These are phyloP conservation scores for Ochropleura leucogaster DNA, from an alignment of 2,888 invertebrate genomes.

Conservation along the genomic window DNA sequence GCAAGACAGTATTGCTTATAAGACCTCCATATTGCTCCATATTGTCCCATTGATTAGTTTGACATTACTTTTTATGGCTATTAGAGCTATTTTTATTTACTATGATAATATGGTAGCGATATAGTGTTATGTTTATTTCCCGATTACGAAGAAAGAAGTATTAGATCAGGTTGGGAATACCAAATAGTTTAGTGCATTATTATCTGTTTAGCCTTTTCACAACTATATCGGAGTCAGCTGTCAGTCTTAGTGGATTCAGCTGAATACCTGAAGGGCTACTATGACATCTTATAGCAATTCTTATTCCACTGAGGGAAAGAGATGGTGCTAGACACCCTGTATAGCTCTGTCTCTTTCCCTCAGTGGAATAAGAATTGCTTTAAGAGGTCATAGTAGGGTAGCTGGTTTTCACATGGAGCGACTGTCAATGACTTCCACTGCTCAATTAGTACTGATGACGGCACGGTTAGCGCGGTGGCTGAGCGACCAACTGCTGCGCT, in stretches of 20 bases:
- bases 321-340: too few relatives aligned
- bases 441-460: background rate
- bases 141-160: background rate
- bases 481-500: too few relatives aligned
- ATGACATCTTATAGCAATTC: too few relatives aligned
- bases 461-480: too few relatives aligned
- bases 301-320: too few relatives aligned
- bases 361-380: too few relatives aligned
- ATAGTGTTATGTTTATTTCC: conserved; percentile 8
- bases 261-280: too few relatives aligned
- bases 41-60: conserved; percentile 48
- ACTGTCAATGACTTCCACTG: background rate
- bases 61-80: conserved; percentile 55
- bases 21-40: conserved; percentile 27
- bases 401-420: background rate
- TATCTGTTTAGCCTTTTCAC: background rate
- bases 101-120: conserved; percentile 5
- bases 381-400: too few relatives aligned
- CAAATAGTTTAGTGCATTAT: background rate
- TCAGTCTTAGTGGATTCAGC: background rate
- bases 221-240: background rate
- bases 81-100: conserved; percentile 23
- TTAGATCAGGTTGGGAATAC: background rate
- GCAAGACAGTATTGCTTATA: conserved; percentile 38
- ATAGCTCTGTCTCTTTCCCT: too few relatives aligned